Evolutionary conservation across 2,888 invertebrate genomes (phyloP), one percentile per base, ranked within the genome.

Genomic region (Diaprepes abbreviatus): DNA sequence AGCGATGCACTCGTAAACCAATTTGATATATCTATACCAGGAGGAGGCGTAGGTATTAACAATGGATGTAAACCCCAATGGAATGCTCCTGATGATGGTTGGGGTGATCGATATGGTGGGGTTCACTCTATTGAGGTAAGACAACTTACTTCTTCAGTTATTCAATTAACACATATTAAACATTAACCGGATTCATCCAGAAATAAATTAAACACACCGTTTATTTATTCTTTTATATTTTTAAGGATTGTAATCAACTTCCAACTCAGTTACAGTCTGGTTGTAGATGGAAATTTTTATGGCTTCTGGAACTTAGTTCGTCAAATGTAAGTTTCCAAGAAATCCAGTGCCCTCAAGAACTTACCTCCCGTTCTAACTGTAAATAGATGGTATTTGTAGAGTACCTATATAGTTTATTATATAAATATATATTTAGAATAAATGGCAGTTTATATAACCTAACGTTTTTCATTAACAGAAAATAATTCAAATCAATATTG

Each of bases 51-150:
- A n/a, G 43, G 43, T 10, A n/a, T n/a, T 35, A 35, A 35, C 35
- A 52, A 60, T 28, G 70, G 48, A 52, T 35, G 35, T n/a, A 35
- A 4, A 16, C 9, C 43, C 4, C 43, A 43, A 4, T 43, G 43
- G 43, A 21, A 21, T 21, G 21, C 43, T 21, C 17, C 19, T 4
- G 7, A 17, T 7, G 17, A 17, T 21, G 21, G 17, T 43, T 43
- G 43, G 43, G 43, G 43, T 10, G 1, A 16, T 1, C 6, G 43
- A 21, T 43, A 43, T 21, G 43, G 43, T 21, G 43, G 43, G 3
- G 35, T 35, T 1, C 9, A 24, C 1, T 16, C 48, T 0, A 40
- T 40, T n/a, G 35, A 35, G 35, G 35, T 35, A n/a, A n/a, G 35
- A 24, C n/a, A n/a, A 24, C 24, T 24, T 24, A 24, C 5, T 24